Percentiles rank a stretch among this genome's conserved stretches.
phyloP scores from a whole-genome alignment of 2,113 vertebrate species.

The Siniperca knerii region DNA sequence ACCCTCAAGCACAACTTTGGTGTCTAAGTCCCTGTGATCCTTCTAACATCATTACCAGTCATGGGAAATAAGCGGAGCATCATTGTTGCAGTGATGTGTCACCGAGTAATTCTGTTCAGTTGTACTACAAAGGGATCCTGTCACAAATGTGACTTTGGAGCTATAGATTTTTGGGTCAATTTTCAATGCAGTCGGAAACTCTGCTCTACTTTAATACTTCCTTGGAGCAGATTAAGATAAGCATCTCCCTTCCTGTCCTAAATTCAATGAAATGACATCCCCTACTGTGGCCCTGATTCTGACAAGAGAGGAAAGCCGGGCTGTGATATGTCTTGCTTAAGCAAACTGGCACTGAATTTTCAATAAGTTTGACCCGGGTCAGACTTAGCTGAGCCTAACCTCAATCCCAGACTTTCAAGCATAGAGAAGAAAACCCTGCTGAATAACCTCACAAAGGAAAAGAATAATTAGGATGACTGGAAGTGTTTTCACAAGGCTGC shows the following conservation, averaged over 20 bases:
- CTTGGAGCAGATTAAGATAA: conserved; percentile 76
- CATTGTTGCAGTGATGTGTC: conserved; percentile 33
- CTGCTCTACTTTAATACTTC: conserved; percentile 71
- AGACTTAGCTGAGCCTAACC: conserved; percentile 47
- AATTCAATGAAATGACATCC: conserved; percentile 72
- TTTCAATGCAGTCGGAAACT: conserved; percentile 69
- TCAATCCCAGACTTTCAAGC: conserved; percentile 45
- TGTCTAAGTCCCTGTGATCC: conserved; percentile 25
- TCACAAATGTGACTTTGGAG: conserved; percentile 69
- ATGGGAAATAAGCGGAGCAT: conserved; percentile 17
- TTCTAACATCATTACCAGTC: conserved; percentile 35
- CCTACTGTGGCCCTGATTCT: conserved; percentile 42
- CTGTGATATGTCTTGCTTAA: conserved; percentile 56
- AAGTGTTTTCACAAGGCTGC: conserved; percentile 42
- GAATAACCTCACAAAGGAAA: conserved; percentile 30
- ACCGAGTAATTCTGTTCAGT: conserved; percentile 46
- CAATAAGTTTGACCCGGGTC: conserved; percentile 57
- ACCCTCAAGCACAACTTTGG: conserved; percentile 12
- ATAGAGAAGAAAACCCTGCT: conserved; percentile 26
- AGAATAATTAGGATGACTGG: conserved; percentile 57
- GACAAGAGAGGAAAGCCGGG: conserved; percentile 45
- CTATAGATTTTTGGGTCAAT: conserved; percentile 74
- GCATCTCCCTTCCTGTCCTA: conserved; percentile 70
- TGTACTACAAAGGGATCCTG: conserved; percentile 62
- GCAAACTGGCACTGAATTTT: conserved; percentile 43